Base-by-base conservation (phyloP, 2,888 invertebrate genomes). In the Amphipyra berbera region DNA sequence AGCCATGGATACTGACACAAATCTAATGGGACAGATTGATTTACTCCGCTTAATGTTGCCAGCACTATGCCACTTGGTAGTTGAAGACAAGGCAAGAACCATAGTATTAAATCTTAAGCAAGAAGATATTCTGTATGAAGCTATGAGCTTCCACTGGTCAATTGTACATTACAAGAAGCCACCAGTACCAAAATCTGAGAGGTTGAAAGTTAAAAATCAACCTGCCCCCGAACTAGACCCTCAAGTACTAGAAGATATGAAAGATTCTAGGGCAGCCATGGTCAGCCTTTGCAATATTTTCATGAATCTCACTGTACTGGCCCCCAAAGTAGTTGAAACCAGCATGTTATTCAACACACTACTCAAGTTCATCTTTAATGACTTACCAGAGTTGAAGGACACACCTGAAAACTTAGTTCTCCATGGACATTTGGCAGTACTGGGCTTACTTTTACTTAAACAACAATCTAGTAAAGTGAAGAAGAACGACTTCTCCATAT, bases 261-360 rank as follows among this genome's bases (percentile, higher is more conserved):
- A 97, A 82, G 97, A 98, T 87, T 97, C 98, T 0, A 96, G 98
- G 64, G 95, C 96, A 3, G 98, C 98, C 0, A 97, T 99, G 95
- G 97, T 98, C 69, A 98, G 98, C 76, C 96, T 98, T 35, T 98
- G 98, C 89, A 98, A 98, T 85, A 97, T 98, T 62, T 96, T 99
- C 74, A 98, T 99, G 97, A 99, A 99, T 87, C 95, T 99, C 2
- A 97, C 98, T 12, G 98, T 98, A 0, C 90, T 98, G 63, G 98
- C 98, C 79, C 96, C 97, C 0, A 97, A 97, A 88, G 92, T 97
- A 48, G 98, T 98, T 6, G 97, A 98, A 85, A 96, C 97, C 72
- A 97, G 97, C 63, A 92, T 96, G 50, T 92, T 97, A 10, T 98
- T 98, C 86, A 96, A 97, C 73, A 97, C 97, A 60, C 93, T 99